Conservation (phyloP, 2,888 invertebrate species). For the Caenorhabditis uteleia region DNA sequence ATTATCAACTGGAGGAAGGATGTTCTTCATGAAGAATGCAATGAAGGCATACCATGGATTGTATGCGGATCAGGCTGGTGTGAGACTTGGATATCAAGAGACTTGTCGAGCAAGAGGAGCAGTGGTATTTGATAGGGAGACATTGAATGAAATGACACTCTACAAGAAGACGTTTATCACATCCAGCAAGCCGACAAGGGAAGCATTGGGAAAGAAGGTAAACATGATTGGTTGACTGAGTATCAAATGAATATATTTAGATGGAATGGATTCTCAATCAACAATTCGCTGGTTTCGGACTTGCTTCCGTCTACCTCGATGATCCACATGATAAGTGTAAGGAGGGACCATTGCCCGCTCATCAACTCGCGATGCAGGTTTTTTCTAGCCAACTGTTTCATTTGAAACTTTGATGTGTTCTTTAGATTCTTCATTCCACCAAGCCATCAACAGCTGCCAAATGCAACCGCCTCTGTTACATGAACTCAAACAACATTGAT, state of each 20-base stretch:
- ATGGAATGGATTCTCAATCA: constrained; percentile 26
- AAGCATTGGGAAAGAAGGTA: constrained; percentile 27
- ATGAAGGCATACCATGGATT: constrained; percentile 14
- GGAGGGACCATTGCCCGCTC: constrained; percentile 25
- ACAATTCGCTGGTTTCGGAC: constrained; percentile 28
- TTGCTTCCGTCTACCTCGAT: constrained; percentile 11
- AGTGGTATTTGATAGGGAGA: constrained; percentile 12
- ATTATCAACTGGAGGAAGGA: constrained; percentile 31
- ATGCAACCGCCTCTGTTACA: constrained; percentile 30
- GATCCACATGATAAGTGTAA: constrained; percentile 25
- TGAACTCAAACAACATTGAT: constrained; percentile 14
- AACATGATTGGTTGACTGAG: too few species aligned
- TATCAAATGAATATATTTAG: constrained; percentile 5
- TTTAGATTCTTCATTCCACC: neutral
- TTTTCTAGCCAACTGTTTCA: too few species aligned
- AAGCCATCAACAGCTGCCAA: constrained; percentile 10
- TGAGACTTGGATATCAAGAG: constrained; percentile 18
- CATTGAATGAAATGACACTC: constrained; percentile 28
- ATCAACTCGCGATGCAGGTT: constrained; percentile 13
- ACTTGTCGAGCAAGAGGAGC: constrained; percentile 33
- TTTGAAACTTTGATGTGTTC: too few species aligned
- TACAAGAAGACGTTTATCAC: constrained; percentile 21
- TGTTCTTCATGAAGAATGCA: constrained; percentile 14
- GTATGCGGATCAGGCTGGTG: constrained; percentile 9
- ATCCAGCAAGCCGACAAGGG: constrained; percentile 17